phyloP scores from a whole-genome alignment of 2,888 invertebrate genomes.

The Caenorhabditis japonica region DNA sequence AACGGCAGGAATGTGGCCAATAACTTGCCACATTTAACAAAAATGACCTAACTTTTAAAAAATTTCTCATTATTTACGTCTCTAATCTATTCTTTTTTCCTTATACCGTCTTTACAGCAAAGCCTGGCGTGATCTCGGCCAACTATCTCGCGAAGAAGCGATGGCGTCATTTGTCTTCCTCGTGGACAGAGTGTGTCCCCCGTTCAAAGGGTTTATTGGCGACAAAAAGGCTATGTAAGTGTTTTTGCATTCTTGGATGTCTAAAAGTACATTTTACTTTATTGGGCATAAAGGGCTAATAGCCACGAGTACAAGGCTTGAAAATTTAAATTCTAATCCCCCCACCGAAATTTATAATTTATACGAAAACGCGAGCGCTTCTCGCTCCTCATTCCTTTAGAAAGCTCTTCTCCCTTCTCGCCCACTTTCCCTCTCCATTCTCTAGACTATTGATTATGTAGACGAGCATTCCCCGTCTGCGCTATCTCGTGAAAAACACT shows the following conservation, averaged over 20 bases:
- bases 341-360: slow-evolving; percentile 1
- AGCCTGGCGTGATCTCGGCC: slow-evolving; percentile 93
- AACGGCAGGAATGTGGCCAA: no score
- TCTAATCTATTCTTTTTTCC: no score
- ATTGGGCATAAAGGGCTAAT: no score
- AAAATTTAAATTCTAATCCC: no score
- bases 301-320: no score
- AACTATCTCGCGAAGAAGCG: slow-evolving; percentile 88
- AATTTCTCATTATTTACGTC: no score
- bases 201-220: slow-evolving; percentile 81
- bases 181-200: slow-evolving; percentile 86
- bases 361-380: no score
- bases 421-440: neutral
- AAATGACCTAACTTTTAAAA: no score
- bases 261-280: neutral
- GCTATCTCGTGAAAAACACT: neutral
- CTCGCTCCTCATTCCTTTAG: slow-evolving; percentile 1
- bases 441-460: no score
- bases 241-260: slow-evolving; percentile 5
- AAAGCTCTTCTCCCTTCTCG: neutral
- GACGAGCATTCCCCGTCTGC: neutral
- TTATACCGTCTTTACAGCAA: slow-evolving; percentile 82
- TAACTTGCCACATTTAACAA: no score
- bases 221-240: slow-evolving; percentile 54
- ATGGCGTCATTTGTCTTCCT: slow-evolving; percentile 92